Evolutionary conservation across 1,140 invertebrate genomes (phyloP).

Genomic region (Zaprionus lachaisei): DNA sequence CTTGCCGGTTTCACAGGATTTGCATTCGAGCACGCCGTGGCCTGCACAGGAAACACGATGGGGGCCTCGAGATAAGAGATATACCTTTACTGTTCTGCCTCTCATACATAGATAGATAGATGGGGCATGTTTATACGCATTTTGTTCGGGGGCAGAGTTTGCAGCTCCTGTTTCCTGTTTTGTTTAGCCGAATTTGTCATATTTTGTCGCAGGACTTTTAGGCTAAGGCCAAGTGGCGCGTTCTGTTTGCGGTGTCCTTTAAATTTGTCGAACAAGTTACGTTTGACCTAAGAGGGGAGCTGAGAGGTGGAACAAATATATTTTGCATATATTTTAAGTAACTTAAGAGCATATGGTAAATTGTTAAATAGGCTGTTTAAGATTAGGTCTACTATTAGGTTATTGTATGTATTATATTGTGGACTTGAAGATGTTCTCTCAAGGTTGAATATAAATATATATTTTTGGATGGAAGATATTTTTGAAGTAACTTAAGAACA

Average conservation of each 20-base stretch:
- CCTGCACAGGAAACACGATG: slow-evolving; percentile 31
- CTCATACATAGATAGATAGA: slow-evolving; percentile 4
- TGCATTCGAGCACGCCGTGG: slow-evolving; percentile 67
- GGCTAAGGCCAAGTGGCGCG: slow-evolving; percentile 44
- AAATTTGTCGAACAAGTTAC: slow-evolving; percentile 23
- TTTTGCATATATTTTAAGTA: neutral
- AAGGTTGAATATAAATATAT: no score
- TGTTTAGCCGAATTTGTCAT: slow-evolving; percentile 58
- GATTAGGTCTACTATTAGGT: neutral
- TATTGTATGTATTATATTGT: no score
- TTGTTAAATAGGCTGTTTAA: neutral
- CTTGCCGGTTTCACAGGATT: slow-evolving; percentile 72
- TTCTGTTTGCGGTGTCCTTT: slow-evolving; percentile 31
- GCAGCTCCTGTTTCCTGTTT: slow-evolving; percentile 47
- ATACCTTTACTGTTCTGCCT: slow-evolving; percentile 7
- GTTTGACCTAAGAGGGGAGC: neutral
- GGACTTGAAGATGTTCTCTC: no score
- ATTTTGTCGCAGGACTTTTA: slow-evolving; percentile 49
- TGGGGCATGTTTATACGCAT: slow-evolving; percentile 25
- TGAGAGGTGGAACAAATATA: neutral
- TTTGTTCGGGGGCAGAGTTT: slow-evolving; percentile 37
- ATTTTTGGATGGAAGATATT: neutral
- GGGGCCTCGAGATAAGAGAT: slow-evolving; percentile 39
- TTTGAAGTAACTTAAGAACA: neutral
- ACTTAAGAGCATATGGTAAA: neutral